Conservation (phyloP, 1,140 invertebrate species). For the Nomia melanderi region DNA sequence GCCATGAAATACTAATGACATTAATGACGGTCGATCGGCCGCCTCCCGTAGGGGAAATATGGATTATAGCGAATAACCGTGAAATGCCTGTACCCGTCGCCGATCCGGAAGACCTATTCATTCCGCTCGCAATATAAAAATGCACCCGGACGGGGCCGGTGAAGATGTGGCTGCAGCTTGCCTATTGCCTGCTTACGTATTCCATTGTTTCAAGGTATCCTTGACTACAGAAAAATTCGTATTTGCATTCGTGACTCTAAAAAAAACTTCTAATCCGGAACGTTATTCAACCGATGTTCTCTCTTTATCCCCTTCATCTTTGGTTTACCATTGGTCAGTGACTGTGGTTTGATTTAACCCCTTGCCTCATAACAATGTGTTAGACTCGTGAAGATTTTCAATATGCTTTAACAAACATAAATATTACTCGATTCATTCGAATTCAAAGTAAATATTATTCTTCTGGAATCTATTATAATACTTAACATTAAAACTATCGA, state of each 20-base stretch:
- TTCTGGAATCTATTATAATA: too few relatives aligned
- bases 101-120: neutral
- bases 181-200: neutral
- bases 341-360: too few relatives aligned
- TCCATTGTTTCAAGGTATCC: neutral
- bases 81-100: conserved; percentile 9
- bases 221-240: neutral
- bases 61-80: conserved; percentile 18
- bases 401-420: too few relatives aligned
- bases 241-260: neutral
- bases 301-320: neutral
- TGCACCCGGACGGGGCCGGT: neutral
- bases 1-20: conserved; percentile 50
- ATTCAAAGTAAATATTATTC: too few relatives aligned
- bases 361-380: too few relatives aligned
- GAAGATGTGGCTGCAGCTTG: conserved; percentile 9
- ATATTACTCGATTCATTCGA: too few relatives aligned
- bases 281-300: neutral
- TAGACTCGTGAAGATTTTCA: too few relatives aligned
- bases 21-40: conserved; percentile 40
- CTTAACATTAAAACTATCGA: too few relatives aligned
- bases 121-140: neutral
- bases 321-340: too few relatives aligned
- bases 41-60: conserved; percentile 8
- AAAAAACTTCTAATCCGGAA: neutral